These are phyloP conservation scores for Edolisoma coerulescens DNA, from an alignment of 2,113 vertebrate species.

Conservation along the genomic window DNA sequence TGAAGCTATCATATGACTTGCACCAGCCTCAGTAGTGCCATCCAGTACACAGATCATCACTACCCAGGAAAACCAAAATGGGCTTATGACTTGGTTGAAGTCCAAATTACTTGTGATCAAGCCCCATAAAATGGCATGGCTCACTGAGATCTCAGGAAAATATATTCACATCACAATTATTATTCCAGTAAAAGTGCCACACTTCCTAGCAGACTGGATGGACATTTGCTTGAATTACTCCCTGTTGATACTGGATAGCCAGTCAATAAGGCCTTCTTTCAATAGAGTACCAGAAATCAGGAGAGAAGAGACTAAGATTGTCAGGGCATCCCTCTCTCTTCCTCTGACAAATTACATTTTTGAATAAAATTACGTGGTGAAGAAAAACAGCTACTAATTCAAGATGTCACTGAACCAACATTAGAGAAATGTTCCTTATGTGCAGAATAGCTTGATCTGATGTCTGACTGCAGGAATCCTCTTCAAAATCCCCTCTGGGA, in stretches of 20 bases:
- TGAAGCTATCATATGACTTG: background rate
- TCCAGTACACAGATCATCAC: background rate
- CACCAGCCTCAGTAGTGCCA: background rate
- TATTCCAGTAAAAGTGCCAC: background rate
- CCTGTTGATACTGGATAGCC: background rate
- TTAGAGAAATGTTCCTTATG: background rate
- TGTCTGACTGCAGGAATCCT: background rate
- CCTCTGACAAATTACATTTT: background rate
- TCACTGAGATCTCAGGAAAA: background rate
- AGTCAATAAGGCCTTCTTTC: background rate
- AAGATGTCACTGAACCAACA: background rate
- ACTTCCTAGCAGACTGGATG: background rate
- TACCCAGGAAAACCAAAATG: background rate
- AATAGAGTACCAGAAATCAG: background rate
- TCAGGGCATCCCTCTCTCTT: background rate
- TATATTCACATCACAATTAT: background rate
- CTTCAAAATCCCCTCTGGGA: background rate
- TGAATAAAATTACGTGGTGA: background rate
- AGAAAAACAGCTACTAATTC: background rate
- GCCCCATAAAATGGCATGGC: background rate
- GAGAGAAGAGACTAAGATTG: background rate
- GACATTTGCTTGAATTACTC: background rate
- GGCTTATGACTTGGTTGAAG: background rate
- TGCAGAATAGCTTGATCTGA: background rate
- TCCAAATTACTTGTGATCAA: background rate